phyloP scores from a whole-genome alignment of 2,797 vertebrate species.

The Poeciliopsis turneri region DNA sequence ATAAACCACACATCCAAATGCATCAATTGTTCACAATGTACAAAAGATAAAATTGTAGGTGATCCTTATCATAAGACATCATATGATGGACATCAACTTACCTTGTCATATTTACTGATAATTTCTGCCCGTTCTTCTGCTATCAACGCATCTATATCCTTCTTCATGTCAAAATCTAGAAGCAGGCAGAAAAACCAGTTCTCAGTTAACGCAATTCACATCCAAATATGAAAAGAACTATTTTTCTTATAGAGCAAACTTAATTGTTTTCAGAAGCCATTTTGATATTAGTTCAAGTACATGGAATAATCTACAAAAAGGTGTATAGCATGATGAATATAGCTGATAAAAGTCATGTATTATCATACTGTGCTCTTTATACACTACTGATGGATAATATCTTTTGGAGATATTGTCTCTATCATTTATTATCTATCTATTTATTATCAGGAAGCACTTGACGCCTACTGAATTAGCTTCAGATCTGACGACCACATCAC shows the following conservation, averaged over 20 bases:
- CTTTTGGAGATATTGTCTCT: neutral
- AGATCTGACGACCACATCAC: neutral
- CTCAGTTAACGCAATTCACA: neutral
- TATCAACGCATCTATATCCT: slow-evolving; percentile 88
- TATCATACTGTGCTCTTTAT: neutral
- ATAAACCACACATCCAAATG: neutral
- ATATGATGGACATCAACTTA: slow-evolving; percentile 44
- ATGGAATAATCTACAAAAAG: neutral
- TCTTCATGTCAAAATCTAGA: slow-evolving; percentile 93
- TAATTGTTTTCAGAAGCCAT: neutral
- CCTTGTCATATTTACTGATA: slow-evolving; percentile 89
- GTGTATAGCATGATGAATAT: neutral
- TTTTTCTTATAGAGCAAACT: neutral
- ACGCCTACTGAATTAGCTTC: neutral
- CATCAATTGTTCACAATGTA: neutral
- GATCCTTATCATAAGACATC: neutral
- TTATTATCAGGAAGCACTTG: neutral
- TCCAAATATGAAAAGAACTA: neutral
- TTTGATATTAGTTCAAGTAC: neutral
- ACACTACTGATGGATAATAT: neutral
- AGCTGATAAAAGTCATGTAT: neutral
- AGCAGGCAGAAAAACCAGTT: slow-evolving; percentile 21
- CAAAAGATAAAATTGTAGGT: neutral
- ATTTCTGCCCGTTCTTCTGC: slow-evolving; percentile 89
- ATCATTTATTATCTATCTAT: neutral